A percentile compares a stretch with the other conserved stretches of the same genome.
Evolutionary conservation across 2,113 vertebrate species (phyloP).

Genomic region (Dendropsophus ebraccatus): DNA sequence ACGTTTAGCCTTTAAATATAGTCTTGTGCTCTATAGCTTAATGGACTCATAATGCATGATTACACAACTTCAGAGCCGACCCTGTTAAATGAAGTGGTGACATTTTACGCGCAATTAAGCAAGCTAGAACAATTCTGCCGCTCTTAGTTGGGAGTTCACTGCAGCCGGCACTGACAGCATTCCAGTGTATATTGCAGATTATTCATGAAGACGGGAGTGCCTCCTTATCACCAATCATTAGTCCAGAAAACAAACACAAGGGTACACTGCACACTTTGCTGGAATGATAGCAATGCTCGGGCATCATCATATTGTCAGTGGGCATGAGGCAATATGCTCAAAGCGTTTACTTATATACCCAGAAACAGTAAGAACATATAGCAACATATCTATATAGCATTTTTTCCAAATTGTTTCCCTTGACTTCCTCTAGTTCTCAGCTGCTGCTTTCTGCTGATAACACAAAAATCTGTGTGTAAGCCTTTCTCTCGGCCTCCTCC

Average conservation of each 20-base stretch:
- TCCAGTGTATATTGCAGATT: constrained; percentile 47
- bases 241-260: neutral
- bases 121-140: constrained; percentile 64
- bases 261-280: neutral
- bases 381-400: no score
- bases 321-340: neutral
- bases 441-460: no score
- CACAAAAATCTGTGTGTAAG: no score
- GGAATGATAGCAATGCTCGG: neutral
- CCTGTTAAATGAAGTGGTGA: constrained; percentile 65
- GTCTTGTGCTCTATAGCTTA: constrained; percentile 56
- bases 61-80: constrained; percentile 56
- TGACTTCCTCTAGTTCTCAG: no score
- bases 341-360: no score
- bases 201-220: constrained; percentile 52
- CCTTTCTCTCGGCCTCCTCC: no score
- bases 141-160: constrained; percentile 57
- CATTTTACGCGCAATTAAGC: constrained; percentile 64
- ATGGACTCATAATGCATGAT: constrained; percentile 61
- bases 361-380: no score
- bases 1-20: constrained; percentile 58
- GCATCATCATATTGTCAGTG: neutral
- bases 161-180: constrained; percentile 56
- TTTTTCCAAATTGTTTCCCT: no score
- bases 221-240: constrained; percentile 44